Base-by-base conservation (phyloP, 2,797 vertebrate species). In the Microhierax caerulescens region DNA sequence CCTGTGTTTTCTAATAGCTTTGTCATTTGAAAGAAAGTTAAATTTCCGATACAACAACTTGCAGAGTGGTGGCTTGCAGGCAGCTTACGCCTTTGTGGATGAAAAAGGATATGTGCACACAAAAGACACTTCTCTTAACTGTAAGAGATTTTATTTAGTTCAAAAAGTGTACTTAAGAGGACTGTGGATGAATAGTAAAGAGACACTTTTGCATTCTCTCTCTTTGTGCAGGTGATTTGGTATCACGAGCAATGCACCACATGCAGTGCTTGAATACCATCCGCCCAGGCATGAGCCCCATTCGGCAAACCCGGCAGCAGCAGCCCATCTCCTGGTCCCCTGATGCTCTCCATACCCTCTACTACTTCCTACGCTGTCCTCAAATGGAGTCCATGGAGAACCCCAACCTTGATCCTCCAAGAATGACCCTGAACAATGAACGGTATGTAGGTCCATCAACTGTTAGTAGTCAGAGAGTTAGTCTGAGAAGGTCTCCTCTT, bases 301-400 rank as follows among this genome's bases (percentile, higher is more conserved):
- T 97, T 5, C 98, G 98, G 39, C 98, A 99, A 63, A 93, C 88
- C 27, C 97, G 98, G 90, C 98, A 98, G 96, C 98, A 98, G 20
- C 98, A 98, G 48, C 97, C 98, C 12, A 98, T 98, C 81, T 99
- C 98, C 63, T 99, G 99, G 99, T 99, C 99, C 47, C 98, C 99
- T 0, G 99, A 99, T 0, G 99, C 99, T 80, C 98, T 99, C 8
- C 99, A 98, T 70, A 99, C 99, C 0, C 99, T 99, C 59, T 99
- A 99, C 98, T 99, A 99, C 97, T 99, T 99, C 98, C 98, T 99
- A n/a, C 99, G 99, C 75, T 99, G 98, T 57, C 99, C 99, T 30
- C 99, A 99, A 67, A 99, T 99, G 99, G 99, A 99, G 74, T 99
- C 98, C 12, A 98, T 99, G 98, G 99, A 99, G 95, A 99, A 99